A percentile compares a stretch with the other conserved stretches of the same genome.
Evolutionary conservation across 2,888 invertebrate genomes (phyloP).

Genomic region (Coecobrya sp.): DNA sequence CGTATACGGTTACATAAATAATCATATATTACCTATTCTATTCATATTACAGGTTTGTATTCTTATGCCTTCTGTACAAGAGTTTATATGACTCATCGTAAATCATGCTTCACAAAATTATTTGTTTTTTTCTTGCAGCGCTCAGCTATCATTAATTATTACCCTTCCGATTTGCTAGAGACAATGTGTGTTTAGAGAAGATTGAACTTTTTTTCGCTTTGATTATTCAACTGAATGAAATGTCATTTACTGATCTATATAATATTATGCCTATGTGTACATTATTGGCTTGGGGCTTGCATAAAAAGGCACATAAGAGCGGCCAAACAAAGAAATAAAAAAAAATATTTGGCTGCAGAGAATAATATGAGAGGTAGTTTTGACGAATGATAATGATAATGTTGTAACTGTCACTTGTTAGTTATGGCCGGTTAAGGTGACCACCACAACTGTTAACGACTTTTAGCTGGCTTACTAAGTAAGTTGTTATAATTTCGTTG

Average conservation of each 20-base stretch:
- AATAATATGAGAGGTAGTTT: slow-evolving; percentile 30
- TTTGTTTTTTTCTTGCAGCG: slow-evolving; percentile 8
- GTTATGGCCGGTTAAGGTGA: slow-evolving; percentile 47
- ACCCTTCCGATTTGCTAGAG: not conserved
- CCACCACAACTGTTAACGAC: slow-evolving; percentile 42
- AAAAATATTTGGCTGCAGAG: not conserved
- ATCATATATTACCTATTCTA: not conserved
- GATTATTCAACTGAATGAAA: slow-evolving; percentile 28
- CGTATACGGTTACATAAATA: slow-evolving; percentile 38
- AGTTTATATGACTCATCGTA: slow-evolving; percentile 49
- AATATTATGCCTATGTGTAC: not conserved
- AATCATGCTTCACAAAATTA: slow-evolving; percentile 26
- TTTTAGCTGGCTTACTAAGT: slow-evolving; percentile 36
- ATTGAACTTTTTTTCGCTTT: not conserved
- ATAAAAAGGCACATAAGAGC: not conserved
- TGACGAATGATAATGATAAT: slow-evolving; percentile 39
- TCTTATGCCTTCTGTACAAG: not conserved
- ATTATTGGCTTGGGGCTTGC: not conserved
- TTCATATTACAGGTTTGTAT: slow-evolving; percentile 2
- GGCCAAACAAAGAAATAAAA: slow-evolving; percentile 19
- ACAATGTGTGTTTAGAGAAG: slow-evolving; percentile 18
- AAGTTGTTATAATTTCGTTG: slow-evolving; percentile 40
- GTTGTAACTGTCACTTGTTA: slow-evolving; percentile 53
- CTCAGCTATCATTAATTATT: slow-evolving; percentile 40
- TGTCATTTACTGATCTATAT: slow-evolving; percentile 27